A percentile compares a stretch with the other conserved stretches of the same genome.
Evolutionary conservation across 2,113 vertebrate genomes (phyloP).

Genomic region (Panurus biarmicus): DNA sequence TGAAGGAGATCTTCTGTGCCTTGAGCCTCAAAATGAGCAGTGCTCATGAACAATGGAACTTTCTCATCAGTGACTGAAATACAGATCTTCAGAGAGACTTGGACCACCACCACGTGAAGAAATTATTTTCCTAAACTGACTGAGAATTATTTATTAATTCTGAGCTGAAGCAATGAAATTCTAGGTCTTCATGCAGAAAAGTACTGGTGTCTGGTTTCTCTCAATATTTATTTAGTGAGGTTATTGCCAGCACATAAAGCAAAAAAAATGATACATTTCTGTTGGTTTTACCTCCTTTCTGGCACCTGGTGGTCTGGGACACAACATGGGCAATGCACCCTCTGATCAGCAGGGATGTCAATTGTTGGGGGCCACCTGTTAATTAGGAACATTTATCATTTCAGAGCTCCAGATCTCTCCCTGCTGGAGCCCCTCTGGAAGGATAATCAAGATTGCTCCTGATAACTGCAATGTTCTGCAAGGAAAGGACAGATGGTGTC

Average conservation of each 20-base stretch:
- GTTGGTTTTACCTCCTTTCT: background rate
- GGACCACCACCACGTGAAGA: background rate
- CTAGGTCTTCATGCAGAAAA: background rate
- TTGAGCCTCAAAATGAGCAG: background rate
- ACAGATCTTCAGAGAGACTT: too few relatives aligned
- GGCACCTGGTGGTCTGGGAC: background rate
- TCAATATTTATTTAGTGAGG: constrained; percentile 5
- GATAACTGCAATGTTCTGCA: background rate
- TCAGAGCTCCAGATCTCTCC: background rate
- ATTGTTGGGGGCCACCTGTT: background rate
- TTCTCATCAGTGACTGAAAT: too few relatives aligned
- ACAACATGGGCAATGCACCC: background rate
- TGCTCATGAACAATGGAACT: too few relatives aligned
- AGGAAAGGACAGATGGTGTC: background rate
- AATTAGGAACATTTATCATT: background rate
- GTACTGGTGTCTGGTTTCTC: background rate
- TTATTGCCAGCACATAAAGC: background rate
- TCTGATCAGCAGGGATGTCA: background rate
- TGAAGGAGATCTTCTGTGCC: background rate
- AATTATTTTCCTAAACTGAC: background rate
- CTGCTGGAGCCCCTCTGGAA: background rate
- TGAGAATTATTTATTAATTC: background rate
- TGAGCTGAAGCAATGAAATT: background rate
- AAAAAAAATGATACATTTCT: background rate
- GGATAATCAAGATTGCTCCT: background rate